Conservation (phyloP, 2,113 vertebrate species). For the Pyrgilauda ruficollis region DNA sequence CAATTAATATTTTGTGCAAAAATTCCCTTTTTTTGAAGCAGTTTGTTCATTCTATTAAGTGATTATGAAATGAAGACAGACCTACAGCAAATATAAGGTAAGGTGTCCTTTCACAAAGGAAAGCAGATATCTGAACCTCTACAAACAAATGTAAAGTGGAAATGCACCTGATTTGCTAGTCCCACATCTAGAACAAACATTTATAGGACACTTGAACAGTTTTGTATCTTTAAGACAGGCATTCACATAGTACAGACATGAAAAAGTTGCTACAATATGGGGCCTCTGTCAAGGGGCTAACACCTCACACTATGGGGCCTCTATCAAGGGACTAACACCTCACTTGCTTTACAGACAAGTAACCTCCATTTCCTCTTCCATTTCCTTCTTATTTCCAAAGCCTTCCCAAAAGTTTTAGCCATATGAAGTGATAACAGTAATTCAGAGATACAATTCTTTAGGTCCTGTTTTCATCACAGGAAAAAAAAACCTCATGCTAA, state of each 20-base stretch:
- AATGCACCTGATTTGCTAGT: neutral
- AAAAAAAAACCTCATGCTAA: neutral
- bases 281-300: neutral
- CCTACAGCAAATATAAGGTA: neutral
- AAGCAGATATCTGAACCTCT: neutral
- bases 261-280: neutral
- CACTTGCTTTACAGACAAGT: neutral
- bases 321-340: neutral
- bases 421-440: neutral
- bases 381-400: neutral
- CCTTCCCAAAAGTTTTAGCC: neutral
- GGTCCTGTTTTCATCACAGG: neutral
- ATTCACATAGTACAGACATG: neutral
- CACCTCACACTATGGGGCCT: neutral
- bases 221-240: neutral
- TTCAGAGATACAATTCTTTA: neutral
- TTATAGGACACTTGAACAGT: neutral
- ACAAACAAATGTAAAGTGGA: neutral
- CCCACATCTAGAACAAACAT: neutral
- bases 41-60: neutral
- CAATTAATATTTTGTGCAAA: neutral
- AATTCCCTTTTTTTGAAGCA: neutral
- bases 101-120: neutral
- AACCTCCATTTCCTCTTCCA: neutral
- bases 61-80: neutral